Evolutionary conservation across 2,888 invertebrate genomes (phyloP).

Genomic region (Pachydiplax longipennis): DNA sequence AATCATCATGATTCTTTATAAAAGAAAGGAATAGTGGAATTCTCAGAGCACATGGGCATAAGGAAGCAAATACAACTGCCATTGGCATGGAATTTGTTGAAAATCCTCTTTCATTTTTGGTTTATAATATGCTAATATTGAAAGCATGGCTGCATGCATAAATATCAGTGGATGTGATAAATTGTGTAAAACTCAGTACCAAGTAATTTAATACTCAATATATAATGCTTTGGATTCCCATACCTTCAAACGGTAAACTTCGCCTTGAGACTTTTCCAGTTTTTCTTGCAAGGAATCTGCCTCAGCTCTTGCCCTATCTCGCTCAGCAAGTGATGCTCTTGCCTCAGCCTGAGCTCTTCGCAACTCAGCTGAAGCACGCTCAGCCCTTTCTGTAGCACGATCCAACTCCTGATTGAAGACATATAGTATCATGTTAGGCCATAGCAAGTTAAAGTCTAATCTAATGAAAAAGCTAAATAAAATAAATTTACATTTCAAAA

Average conservation of each 20-base stretch:
- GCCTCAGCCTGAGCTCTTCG: conserved; percentile 89
- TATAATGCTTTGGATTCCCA: background rate
- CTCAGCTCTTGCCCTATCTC: conserved; percentile 84
- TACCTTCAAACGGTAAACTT: conserved; percentile 86
- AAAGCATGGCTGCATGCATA: no score
- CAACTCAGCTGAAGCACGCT: conserved; percentile 83
- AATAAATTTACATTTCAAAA: no score
- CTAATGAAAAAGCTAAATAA: background rate
- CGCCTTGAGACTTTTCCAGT: conserved; percentile 92
- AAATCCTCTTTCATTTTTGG: no score
- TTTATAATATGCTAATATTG: no score
- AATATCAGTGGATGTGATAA: no score
- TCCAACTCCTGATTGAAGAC: conserved; percentile 15
- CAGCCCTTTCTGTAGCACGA: conserved; percentile 69
- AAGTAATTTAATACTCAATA: no score
- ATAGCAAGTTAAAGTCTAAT: background rate
- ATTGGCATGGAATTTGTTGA: no score
- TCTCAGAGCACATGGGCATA: no score
- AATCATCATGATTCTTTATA: no score
- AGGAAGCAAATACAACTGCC: no score
- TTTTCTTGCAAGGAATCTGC: conserved; percentile 83
- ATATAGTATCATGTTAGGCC: background rate
- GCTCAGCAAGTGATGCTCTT: conserved; percentile 89
- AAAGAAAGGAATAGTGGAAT: no score
- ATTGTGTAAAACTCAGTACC: no score